phyloP scores from a whole-genome alignment of 2,113 vertebrate genomes.

The Myiagra hebetior region DNA sequence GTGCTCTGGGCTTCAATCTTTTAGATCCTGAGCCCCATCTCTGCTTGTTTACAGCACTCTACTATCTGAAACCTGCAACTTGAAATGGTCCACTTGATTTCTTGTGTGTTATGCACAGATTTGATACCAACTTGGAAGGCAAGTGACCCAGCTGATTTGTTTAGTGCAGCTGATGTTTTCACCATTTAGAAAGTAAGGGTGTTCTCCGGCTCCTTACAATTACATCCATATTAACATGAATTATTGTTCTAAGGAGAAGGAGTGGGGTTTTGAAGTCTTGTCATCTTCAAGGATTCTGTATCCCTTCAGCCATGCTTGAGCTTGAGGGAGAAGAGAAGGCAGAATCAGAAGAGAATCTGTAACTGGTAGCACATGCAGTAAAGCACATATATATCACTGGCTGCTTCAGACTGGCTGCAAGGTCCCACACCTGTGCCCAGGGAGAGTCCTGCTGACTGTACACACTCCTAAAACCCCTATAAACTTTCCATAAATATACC shows the following conservation, averaged over 20 bases:
- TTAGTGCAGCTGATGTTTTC: background rate
- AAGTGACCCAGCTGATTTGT: background rate
- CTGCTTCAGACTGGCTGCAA: background rate
- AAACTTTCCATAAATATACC: background rate
- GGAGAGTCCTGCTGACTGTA: background rate
- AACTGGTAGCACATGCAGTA: background rate
- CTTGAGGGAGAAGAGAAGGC: background rate
- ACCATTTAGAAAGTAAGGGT: background rate
- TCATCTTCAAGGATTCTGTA: background rate
- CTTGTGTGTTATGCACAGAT: background rate
- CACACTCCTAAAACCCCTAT: fast-evolving
- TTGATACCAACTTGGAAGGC: background rate
- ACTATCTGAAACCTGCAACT: background rate
- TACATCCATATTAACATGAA: background rate
- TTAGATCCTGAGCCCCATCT: background rate
- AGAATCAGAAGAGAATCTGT: background rate
- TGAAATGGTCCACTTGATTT: background rate
- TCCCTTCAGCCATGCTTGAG: background rate
- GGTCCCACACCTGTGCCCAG: background rate
- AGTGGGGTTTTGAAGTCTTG: background rate
- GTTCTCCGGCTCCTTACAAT: background rate
- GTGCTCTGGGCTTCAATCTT: fast-evolving
- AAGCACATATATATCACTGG: fast-evolving
- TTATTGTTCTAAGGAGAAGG: background rate
- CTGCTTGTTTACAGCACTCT: background rate